Evolutionary conservation across 2,888 invertebrate genomes (phyloP).

Genomic region (Ferdinandea cuprea): DNA sequence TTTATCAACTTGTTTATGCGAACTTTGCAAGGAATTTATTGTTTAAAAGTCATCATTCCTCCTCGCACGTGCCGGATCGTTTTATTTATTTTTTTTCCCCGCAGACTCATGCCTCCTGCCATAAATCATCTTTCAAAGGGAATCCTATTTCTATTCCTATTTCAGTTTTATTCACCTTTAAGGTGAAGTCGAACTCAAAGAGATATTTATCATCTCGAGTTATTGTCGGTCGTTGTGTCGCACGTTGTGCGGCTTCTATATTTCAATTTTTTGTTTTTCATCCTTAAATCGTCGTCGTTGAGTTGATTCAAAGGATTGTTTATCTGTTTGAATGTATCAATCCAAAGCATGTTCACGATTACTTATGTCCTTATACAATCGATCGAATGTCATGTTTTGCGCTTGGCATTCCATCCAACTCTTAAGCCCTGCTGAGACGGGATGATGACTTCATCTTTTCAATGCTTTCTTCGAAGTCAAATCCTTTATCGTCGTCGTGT

Average conservation of each 20-base stretch:
- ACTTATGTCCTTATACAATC: conserved; percentile 18
- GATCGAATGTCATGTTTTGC: conserved; percentile 3
- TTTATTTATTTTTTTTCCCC: neutral
- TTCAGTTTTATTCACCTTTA: conserved; percentile 13
- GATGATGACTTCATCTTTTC: conserved; percentile 43
- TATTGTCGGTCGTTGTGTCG: conserved; percentile 8
- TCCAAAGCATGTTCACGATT: conserved; percentile 21
- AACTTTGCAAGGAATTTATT: conserved; percentile 1
- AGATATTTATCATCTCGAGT: conserved; percentile 34
- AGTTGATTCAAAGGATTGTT: conserved; percentile 32
- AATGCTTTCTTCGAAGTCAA: conserved; percentile 26
- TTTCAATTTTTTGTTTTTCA: conserved; percentile 1
- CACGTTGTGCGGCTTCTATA: conserved; percentile 26
- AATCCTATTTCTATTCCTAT: neutral
- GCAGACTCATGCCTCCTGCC: neutral
- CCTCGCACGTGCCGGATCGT: neutral
- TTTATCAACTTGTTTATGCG: conserved; percentile 41
- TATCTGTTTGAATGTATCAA: conserved; percentile 9
- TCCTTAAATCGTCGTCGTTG: conserved; percentile 35
- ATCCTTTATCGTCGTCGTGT: conserved; percentile 63
- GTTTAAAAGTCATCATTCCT: neutral
- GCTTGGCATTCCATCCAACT: neutral
- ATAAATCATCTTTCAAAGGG: conserved; percentile 5
- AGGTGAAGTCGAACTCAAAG: conserved; percentile 11
- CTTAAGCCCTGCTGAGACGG: neutral